These are phyloP conservation scores for Mylabris sibirica DNA, from an alignment of 2,888 invertebrate species.

Conservation along the genomic window DNA sequence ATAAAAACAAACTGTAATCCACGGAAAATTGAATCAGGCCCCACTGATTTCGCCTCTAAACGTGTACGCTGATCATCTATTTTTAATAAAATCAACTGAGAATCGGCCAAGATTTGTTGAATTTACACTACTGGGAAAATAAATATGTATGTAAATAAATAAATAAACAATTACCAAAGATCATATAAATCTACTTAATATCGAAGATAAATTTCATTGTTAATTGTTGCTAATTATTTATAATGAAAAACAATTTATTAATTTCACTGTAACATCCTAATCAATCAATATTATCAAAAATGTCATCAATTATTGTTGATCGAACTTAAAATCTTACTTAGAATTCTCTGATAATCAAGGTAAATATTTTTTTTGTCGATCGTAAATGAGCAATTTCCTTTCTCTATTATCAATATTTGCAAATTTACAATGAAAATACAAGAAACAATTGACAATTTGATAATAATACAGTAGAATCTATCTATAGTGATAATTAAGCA, in stretches of 20 bases:
- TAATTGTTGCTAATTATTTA: no score
- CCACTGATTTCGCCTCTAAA: no score
- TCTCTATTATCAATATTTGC: neutral
- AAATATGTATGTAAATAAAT: no score
- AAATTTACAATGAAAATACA: neutral
- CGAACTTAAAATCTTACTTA: neutral
- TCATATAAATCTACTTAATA: no score
- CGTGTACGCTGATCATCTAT: neutral
- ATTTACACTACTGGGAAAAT: neutral
- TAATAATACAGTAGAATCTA: neutral
- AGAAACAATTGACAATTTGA: neutral
- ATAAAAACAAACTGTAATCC: neutral
- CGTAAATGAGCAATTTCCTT: neutral
- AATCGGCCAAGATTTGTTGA: neutral
- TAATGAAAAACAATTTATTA: no score
- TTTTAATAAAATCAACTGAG: neutral
- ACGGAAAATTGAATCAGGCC: neutral
- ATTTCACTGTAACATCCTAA: neutral
- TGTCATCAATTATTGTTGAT: neutral
- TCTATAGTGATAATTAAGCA: neutral
- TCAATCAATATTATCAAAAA: constrained; percentile 2
- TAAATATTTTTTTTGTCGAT: constrained; percentile 10
- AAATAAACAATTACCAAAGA: no score
- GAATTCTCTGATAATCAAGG: constrained; percentile 3
- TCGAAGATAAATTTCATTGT: no score